These are phyloP conservation scores for Egretta garzetta DNA, from an alignment of 2,113 vertebrate species.

Conservation along the genomic window DNA sequence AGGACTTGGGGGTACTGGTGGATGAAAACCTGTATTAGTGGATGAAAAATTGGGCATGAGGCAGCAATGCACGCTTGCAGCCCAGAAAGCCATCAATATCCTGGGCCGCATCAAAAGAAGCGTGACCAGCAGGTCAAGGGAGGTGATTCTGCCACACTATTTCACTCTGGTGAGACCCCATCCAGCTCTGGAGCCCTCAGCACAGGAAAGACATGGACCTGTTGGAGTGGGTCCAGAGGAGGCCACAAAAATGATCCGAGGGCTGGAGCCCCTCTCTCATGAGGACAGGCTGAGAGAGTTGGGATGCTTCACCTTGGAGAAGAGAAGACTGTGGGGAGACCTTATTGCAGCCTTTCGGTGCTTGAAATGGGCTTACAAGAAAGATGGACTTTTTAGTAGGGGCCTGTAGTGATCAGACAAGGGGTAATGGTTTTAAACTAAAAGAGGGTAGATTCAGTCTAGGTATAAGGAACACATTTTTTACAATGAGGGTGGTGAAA, in stretches of 20 bases:
- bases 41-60: background rate
- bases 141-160: background rate
- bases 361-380: background rate
- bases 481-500: background rate
- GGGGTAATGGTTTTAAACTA: background rate
- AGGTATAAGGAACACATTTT: background rate
- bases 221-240: background rate
- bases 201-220: background rate
- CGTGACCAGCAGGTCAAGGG: background rate
- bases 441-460: background rate
- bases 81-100: background rate
- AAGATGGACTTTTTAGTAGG: background rate
- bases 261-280: background rate
- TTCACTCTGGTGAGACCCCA: background rate
- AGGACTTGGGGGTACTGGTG: background rate
- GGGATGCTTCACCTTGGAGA: background rate
- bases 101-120: background rate
- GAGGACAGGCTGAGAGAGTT: background rate
- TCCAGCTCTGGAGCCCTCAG: background rate
- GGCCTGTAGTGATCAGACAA: accelerated
- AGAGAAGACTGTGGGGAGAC: background rate
- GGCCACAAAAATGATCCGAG: background rate
- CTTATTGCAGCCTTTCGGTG: background rate
- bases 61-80: accelerated
- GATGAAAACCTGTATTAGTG: background rate